These are phyloP conservation scores for Shargacucullia verbasci DNA, from an alignment of 2,888 invertebrate species.

Conservation along the genomic window DNA sequence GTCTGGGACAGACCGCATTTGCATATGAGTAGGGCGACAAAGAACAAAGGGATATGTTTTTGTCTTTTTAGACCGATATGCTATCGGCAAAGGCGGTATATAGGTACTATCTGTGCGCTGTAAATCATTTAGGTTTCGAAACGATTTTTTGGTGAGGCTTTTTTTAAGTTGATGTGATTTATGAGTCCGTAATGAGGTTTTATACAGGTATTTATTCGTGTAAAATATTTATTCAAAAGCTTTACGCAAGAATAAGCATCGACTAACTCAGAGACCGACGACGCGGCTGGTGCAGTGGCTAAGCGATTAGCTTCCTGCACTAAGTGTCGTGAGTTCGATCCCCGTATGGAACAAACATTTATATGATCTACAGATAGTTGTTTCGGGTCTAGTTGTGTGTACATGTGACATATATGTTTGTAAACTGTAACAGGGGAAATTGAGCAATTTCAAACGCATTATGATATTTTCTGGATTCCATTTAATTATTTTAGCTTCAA, in stretches of 20 bases:
- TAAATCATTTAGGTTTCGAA: constrained; percentile 75
- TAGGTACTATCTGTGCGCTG: constrained; percentile 73
- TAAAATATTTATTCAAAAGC: constrained; percentile 3
- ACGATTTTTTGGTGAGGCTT: constrained; percentile 50
- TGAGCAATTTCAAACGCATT: too few species aligned
- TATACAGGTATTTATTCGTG: constrained; percentile 22
- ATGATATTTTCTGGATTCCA: too few species aligned
- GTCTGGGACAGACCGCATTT: constrained; percentile 75
- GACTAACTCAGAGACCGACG: too few species aligned
- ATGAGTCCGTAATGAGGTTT: constrained; percentile 50
- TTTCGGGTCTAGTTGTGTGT: too few species aligned
- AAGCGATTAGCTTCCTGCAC: too few species aligned
- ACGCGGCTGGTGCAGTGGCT: too few species aligned
- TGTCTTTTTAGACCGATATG: constrained; percentile 72
- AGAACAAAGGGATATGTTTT: constrained; percentile 80
- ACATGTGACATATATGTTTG: too few species aligned
- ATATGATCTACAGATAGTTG: too few species aligned
- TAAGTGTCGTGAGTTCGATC: too few species aligned
- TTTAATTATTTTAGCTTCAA: too few species aligned
- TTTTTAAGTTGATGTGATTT: constrained; percentile 57
- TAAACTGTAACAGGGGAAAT: too few species aligned
- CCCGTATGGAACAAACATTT: too few species aligned
- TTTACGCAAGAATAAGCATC: background rate
- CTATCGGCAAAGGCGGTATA: constrained; percentile 77
- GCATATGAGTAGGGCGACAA: constrained; percentile 86